These are phyloP conservation scores for Protosalanx chinensis DNA, from an alignment of 2,797 vertebrate species.

Conservation along the genomic window DNA sequence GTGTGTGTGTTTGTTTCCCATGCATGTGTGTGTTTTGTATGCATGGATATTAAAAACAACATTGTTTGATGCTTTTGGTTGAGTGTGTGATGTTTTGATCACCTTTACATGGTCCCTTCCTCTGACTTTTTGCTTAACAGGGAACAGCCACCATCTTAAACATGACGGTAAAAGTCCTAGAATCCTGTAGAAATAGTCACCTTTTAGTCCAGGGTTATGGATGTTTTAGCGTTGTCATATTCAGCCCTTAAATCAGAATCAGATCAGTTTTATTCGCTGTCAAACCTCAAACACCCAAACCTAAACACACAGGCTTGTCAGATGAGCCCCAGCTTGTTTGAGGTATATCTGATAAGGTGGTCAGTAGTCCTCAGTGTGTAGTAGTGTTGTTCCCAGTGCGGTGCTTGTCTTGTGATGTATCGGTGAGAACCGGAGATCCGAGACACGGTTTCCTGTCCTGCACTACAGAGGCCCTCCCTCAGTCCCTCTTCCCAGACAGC, in stretches of 20 bases:
- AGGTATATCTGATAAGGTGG: too few species aligned
- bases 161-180: constrained; percentile 1
- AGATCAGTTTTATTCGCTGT: too few species aligned
- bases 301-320: too few species aligned
- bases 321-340: too few species aligned
- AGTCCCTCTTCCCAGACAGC: constrained; percentile 27
- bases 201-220: too few species aligned
- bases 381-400: constrained; percentile 8
- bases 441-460: constrained; percentile 19
- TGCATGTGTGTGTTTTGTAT: background rate
- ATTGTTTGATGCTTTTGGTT: too few species aligned
- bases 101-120: background rate
- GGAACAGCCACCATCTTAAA: background rate
- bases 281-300: too few species aligned
- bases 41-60: too few species aligned
- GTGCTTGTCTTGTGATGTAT: constrained; percentile 32
- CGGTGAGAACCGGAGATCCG: constrained; percentile 45
- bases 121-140: background rate
- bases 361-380: constrained; percentile 8
- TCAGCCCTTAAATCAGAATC: too few species aligned
- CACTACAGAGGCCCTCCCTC: constrained; percentile 27
- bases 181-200: too few species aligned
- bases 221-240: too few species aligned
- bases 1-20: background rate
- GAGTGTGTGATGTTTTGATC: too few species aligned